Evolutionary conservation across 2,113 vertebrate species (phyloP), one percentile per base, ranked within the genome.

Genomic region (Rallus limicola): DNA sequence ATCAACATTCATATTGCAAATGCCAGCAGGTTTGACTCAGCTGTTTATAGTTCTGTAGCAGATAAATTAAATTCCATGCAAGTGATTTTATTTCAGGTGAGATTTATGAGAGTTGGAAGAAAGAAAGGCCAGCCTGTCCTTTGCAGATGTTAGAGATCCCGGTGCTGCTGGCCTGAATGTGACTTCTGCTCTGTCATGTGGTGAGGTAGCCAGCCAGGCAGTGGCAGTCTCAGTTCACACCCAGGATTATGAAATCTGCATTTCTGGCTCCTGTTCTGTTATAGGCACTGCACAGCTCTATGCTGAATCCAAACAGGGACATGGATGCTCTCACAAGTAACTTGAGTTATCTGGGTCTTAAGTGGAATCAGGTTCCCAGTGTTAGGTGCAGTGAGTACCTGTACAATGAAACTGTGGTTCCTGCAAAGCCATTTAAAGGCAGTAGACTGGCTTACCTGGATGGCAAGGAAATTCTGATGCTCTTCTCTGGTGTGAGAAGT

Each of bases 1-100:
- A 82, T 93, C 80, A 76, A 79, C 19, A 5, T 44, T 84, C 53
- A 6, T 48, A 44, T 38, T 70, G 72, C 48, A 90, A 95, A 93
- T 94, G 72, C 86, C 86, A 92, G 82, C 76, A 93, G 77, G 65
- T 86, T 86, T 95, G 92, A 95, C 72, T 91, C 92, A 88, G 80
- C 80, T 93, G 34, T 82, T 94, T 72, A 42, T 42, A 40, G 25
- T 69, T 93, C 62, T 84, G 34, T 15, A 64, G 77, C 64, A 68
- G 53, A 76, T 60, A 78, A 88, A 81, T 40, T 42, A 58, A 74
- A 25, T 65, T 68, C 53, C 13, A 6, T 65, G n/a, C 52, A 89
- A 64, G 28, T 84, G 42, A 31, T 86, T 62, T 88, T 65, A 34
- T 69, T 90, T 86, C 77, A 72, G 69, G 62, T 76, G 74, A 92